These are phyloP conservation scores for Arremon aurantiirostris DNA, from an alignment of 2,797 vertebrate genomes.

Conservation along the genomic window DNA sequence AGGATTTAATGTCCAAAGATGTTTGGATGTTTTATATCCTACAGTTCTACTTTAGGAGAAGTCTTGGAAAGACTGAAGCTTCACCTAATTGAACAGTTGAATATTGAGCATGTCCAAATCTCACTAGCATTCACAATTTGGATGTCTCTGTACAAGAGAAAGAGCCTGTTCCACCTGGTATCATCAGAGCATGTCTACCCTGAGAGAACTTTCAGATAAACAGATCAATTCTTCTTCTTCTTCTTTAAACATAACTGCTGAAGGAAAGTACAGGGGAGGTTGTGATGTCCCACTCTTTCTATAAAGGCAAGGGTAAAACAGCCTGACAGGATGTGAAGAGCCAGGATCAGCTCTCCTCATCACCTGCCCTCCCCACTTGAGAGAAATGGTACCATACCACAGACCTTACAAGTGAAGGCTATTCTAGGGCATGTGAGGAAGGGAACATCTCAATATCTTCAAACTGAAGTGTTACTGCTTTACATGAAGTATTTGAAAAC, in stretches of 20 bases:
- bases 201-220: neutral
- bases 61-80: neutral
- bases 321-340: neutral
- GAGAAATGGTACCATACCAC: neutral
- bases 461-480: neutral
- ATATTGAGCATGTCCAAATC: neutral
- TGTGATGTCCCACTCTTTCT: neutral
- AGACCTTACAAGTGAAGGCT: neutral
- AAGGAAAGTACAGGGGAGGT: neutral
- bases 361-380: neutral
- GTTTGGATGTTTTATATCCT: neutral
- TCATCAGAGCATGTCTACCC: neutral
- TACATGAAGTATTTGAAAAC: neutral
- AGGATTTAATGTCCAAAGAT: neutral
- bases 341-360: neutral
- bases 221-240: neutral
- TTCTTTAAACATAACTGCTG: neutral
- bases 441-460: neutral
- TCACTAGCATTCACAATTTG: neutral
- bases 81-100: neutral
- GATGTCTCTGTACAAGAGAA: neutral
- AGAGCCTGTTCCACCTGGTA: neutral
- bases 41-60: neutral
- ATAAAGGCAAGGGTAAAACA: neutral
- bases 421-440: neutral